Conservation (phyloP, 2,113 vertebrate species). For the Equus quagga region DNA sequence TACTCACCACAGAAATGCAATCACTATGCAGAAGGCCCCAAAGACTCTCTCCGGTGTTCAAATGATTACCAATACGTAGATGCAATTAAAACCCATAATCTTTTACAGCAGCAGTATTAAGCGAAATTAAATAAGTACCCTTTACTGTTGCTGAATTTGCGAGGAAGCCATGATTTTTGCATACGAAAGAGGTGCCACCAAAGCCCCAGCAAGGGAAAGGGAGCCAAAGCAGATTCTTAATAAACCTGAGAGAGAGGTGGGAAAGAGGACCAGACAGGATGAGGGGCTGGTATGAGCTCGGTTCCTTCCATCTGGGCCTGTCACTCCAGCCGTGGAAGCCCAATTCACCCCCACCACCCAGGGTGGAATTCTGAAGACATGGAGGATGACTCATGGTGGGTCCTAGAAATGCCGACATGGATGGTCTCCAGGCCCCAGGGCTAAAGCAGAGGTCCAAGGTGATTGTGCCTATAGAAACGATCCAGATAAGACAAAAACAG, state of each 20-base stretch:
- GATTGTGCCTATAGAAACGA: not conserved
- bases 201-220: not conserved
- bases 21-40: not conserved
- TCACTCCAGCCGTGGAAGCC: not conserved
- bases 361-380: not conserved
- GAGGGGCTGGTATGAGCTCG: not conserved
- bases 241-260: not conserved
- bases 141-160: not conserved
- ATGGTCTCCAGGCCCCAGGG: not conserved
- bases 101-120: not conserved
- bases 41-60: not conserved
- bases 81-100: slow-evolving; percentile 43
- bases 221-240: not conserved
- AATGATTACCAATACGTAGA: not conserved
- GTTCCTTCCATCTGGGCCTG: not conserved
- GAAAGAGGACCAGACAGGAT: not conserved
- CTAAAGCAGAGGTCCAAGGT: not conserved
- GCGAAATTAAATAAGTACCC: not conserved
- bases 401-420: not conserved
- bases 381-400: accelerated
- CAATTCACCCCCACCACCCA: too few relatives aligned
- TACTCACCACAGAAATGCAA: not conserved
- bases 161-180: not conserved
- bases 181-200: not conserved
- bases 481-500: not conserved